Conservation (phyloP, 2,888 invertebrate species). For the Drosophila falleni region DNA sequence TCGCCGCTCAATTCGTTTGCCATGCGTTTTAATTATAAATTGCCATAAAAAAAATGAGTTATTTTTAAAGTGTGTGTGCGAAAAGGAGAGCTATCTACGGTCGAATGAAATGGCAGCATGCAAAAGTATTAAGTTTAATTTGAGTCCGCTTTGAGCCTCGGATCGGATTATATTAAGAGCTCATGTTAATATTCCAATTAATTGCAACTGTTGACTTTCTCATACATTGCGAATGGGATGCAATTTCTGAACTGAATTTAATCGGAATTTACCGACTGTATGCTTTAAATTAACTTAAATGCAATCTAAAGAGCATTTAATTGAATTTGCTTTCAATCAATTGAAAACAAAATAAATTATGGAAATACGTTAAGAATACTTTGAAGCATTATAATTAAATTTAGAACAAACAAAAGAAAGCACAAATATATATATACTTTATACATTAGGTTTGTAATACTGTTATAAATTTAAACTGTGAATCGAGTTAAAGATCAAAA, state of each 20-base stretch:
- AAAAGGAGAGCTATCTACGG: not conserved
- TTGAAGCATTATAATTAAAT: not conserved
- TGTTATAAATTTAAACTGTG: no score
- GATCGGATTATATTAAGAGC: slow-evolving; percentile 1
- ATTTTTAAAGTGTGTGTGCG: not conserved
- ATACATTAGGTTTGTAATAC: no score
- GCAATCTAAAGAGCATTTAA: not conserved
- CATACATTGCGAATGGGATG: not conserved
- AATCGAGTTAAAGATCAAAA: no score
- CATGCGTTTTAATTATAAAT: slow-evolving; percentile 56
- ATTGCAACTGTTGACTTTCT: slow-evolving; percentile 7
- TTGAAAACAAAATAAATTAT: not conserved
- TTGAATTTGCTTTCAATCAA: not conserved
- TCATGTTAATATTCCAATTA: slow-evolving; percentile 16
- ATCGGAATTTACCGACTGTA: no score
- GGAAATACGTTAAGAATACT: not conserved
- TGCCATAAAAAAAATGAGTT: slow-evolving; percentile 27
- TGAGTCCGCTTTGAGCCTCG: not conserved
- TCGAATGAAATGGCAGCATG: not conserved
- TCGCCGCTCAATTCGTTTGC: slow-evolving; percentile 35
- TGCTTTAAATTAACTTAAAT: not conserved
- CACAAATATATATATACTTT: no score
- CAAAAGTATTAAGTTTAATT: slow-evolving; percentile 8
- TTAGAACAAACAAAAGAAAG: not conserved
- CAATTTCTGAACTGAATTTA: not conserved